phyloP scores from a whole-genome alignment of 2,797 vertebrate genomes.

The Pelochelys cantorii region DNA sequence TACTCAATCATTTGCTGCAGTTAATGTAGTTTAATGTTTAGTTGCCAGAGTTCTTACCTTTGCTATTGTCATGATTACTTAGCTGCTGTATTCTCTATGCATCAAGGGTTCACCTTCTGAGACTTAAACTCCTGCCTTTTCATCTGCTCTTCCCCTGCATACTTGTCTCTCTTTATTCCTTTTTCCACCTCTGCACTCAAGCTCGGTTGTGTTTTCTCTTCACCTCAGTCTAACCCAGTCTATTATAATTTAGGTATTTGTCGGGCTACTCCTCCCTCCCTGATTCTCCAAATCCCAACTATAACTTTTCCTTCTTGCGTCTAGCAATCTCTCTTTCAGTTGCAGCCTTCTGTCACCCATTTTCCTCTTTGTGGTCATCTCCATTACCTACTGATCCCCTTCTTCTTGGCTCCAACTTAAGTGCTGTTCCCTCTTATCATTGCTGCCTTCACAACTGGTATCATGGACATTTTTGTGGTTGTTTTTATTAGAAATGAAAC shows the following conservation, averaged over 20 bases:
- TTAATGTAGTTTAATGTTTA: background rate
- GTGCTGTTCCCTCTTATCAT: background rate
- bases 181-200: background rate
- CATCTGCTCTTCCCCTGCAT: background rate
- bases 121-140: background rate
- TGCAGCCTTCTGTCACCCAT: background rate
- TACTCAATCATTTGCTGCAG: background rate
- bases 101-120: background rate
- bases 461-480: background rate
- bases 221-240: background rate
- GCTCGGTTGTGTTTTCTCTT: background rate
- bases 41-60: background rate
- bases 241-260: background rate
- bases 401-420: background rate
- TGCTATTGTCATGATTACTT: background rate
- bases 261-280: background rate
- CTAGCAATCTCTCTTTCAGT: background rate
- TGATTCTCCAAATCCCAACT: background rate
- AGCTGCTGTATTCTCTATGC: background rate
- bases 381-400: background rate
- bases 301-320: background rate
- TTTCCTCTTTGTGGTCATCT: background rate
- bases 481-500: background rate
- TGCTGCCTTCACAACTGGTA: background rate
- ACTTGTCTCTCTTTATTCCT: background rate